phyloP scores from a whole-genome alignment of 2,113 vertebrate genomes.

The Sigmodon hispidus region DNA sequence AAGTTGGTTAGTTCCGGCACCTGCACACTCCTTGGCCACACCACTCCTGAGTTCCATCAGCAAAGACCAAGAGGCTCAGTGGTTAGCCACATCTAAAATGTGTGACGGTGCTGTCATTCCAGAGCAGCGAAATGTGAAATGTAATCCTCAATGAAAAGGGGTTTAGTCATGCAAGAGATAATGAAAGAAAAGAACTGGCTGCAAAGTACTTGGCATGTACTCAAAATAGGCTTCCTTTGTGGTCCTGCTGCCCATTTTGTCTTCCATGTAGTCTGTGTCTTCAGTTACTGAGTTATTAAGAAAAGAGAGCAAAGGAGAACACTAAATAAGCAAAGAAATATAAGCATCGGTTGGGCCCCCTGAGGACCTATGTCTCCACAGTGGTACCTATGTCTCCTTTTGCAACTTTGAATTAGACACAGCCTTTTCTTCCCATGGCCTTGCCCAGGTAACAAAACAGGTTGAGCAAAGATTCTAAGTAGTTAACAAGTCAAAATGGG shows the following conservation, averaged over 20 bases:
- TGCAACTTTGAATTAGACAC: not conserved
- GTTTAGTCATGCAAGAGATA: not conserved
- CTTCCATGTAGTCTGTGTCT: not conserved
- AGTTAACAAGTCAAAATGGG: not conserved
- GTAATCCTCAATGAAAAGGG: not conserved
- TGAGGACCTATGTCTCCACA: not conserved
- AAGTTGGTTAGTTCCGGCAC: not conserved
- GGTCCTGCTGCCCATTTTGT: not conserved
- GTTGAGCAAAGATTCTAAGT: not conserved
- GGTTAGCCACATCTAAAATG: not conserved
- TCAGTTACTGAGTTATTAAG: not conserved
- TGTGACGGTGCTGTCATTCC: not conserved
- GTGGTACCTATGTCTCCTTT: not conserved
- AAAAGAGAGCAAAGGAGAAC: not conserved
- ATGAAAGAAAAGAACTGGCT: not conserved
- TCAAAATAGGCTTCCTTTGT: not conserved
- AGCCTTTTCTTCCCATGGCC: not conserved
- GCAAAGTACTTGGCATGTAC: not conserved
- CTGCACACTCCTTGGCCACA: rapidly evolving
- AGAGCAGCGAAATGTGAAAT: not conserved
- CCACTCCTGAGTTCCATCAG: rapidly evolving
- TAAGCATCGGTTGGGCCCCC: not conserved
- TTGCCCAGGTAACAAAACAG: conserved; percentile 24
- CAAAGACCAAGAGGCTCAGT: rapidly evolving
- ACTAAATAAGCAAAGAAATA: no score